Conservation (phyloP, 1,140 invertebrate species). For the Gyrodactylus bullatarudis region DNA sequence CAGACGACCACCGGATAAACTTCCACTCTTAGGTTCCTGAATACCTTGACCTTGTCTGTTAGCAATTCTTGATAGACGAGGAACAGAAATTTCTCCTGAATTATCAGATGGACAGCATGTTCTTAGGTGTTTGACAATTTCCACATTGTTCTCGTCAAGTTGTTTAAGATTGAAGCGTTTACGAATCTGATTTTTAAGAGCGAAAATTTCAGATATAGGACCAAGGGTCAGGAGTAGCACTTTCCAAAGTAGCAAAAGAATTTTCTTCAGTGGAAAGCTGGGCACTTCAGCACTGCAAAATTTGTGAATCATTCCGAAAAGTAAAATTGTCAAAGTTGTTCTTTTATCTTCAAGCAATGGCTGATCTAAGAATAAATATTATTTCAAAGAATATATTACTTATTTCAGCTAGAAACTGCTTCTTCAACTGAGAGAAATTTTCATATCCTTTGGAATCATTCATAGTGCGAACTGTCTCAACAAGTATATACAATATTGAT, state of each 20-base stretch:
- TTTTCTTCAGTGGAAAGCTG: conserved; percentile 89
- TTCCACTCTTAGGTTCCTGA: conserved; percentile 11
- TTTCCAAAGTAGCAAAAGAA: conserved; percentile 77
- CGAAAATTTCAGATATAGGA: conserved; percentile 41
- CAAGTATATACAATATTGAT: conserved; percentile 63
- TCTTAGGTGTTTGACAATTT: background rate
- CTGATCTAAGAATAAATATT: conserved; percentile 12
- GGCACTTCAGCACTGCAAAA: conserved; percentile 68
- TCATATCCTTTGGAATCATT: conserved; percentile 26
- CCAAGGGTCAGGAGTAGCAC: conserved; percentile 45
- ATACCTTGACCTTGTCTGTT: background rate
- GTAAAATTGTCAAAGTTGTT: conserved; percentile 46
- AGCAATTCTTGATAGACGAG: background rate
- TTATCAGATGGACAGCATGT: background rate
- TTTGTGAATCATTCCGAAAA: conserved; percentile 56
- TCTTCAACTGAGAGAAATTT: conserved; percentile 33
- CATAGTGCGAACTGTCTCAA: conserved; percentile 42
- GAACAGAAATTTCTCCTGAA: background rate
- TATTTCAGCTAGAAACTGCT: conserved; percentile 42
- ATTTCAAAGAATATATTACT: conserved; percentile 21
- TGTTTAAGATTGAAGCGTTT: conserved; percentile 33
- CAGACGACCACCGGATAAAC: background rate
- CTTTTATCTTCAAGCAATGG: background rate
- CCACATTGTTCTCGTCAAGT: conserved; percentile 37
- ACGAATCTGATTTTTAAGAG: conserved; percentile 37